Percentiles rank a stretch among this genome's conserved stretches.
Evolutionary conservation across 2,113 vertebrate species (phyloP).

Genomic region (Chauna torquata): DNA sequence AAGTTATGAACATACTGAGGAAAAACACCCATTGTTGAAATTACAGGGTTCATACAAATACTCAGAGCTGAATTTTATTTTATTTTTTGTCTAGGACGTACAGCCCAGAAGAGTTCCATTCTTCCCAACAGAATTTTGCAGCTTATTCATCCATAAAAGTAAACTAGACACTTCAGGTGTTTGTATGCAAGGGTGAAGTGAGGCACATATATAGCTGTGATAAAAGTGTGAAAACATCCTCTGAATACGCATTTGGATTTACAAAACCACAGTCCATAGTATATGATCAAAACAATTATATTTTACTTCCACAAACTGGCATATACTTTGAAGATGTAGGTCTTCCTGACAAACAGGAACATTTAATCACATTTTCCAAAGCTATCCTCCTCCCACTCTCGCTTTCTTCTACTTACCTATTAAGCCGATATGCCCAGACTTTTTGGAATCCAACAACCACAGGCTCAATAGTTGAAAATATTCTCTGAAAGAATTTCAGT

Average conservation of each 20-base stretch:
- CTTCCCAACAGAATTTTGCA: slow-evolving; percentile 19
- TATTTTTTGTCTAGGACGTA: not conserved
- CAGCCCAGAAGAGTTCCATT: not conserved
- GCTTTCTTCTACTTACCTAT: not conserved
- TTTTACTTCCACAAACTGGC: not conserved
- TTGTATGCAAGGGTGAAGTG: not conserved
- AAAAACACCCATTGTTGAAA: not conserved
- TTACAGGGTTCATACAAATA: slow-evolving; percentile 14
- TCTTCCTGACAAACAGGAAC: not conserved
- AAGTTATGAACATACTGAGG: not conserved
- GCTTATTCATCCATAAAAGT: slow-evolving; percentile 45
- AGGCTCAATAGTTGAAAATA: not conserved
- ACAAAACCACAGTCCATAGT: not conserved
- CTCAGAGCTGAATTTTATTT: not conserved
- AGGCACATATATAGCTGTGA: not conserved
- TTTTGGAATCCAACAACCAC: not conserved
- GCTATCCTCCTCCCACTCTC: not conserved
- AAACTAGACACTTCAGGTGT: slow-evolving; percentile 4
- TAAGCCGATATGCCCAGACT: not conserved
- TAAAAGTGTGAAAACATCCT: slow-evolving; percentile 3
- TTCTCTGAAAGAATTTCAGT: not conserved
- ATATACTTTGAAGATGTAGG: not conserved
- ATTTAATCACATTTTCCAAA: not conserved
- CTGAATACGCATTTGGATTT: not conserved
- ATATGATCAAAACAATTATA: not conserved